These are phyloP conservation scores for Orchesellides sinensis DNA, from an alignment of 2,888 invertebrate genomes.

Conservation along the genomic window DNA sequence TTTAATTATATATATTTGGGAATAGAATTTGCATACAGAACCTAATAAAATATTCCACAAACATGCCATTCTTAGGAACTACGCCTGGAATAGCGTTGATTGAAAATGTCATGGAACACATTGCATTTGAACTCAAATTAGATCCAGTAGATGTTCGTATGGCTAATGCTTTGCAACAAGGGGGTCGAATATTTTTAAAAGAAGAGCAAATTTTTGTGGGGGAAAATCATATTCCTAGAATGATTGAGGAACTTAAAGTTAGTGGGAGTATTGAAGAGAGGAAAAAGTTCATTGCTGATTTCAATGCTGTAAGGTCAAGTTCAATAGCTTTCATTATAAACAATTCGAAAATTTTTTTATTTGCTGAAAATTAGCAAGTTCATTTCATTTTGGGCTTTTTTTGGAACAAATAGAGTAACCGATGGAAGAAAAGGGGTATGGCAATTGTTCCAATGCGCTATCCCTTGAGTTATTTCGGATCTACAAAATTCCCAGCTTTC, in stretches of 20 bases:
- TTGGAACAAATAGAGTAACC: conserved; percentile 60
- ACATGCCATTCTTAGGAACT: conserved; percentile 78
- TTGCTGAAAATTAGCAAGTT: background rate
- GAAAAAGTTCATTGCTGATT: conserved; percentile 80
- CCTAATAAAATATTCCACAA: background rate
- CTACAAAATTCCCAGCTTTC: conserved; percentile 78
- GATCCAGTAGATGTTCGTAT: conserved; percentile 81
- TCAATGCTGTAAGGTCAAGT: conserved; percentile 80
- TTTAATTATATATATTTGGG: too few species aligned
- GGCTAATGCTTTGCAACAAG: conserved; percentile 79
- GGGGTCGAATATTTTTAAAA: conserved; percentile 74
- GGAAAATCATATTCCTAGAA: conserved; percentile 77
- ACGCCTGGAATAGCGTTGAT: conserved; percentile 82
- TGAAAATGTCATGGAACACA: conserved; percentile 84
- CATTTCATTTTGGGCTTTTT: background rate
- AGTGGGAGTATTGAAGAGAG: conserved; percentile 81
- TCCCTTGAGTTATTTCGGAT: conserved; percentile 78
- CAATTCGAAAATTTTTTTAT: background rate
- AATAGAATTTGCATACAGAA: background rate
- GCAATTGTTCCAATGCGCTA: conserved; percentile 78
- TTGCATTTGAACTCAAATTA: conserved; percentile 79
- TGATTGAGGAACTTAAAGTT: conserved; percentile 80
- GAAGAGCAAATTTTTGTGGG: conserved; percentile 45
- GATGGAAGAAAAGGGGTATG: conserved; percentile 74
- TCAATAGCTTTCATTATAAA: too few species aligned